These are phyloP conservation scores for Penaeus chinensis DNA, from an alignment of 1,140 invertebrate genomes.

Conservation along the genomic window DNA sequence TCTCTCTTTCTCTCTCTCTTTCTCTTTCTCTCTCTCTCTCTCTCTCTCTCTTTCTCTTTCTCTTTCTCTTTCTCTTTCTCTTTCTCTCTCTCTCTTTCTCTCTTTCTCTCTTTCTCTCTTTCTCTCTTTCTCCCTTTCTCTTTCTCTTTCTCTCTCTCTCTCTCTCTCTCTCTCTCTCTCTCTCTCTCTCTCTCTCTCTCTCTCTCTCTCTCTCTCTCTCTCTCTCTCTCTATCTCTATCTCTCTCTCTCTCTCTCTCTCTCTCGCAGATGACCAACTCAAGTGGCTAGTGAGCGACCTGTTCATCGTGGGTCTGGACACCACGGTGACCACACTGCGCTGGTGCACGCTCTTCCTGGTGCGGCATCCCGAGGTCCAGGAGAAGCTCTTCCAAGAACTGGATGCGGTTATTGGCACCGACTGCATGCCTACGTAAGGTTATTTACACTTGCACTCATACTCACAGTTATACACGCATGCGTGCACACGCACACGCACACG, in stretches of 20 bases:
- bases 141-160: too few species aligned
- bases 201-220: neutral
- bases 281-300: constrained; percentile 73
- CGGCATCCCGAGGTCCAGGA: constrained; percentile 77
- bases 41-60: too few species aligned
- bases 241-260: neutral
- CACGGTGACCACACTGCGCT: constrained; percentile 85
- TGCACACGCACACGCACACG: too few species aligned
- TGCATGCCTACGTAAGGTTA: constrained; percentile 51
- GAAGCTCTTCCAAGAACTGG: constrained; percentile 44
- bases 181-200: too few species aligned
- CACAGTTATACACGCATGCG: too few species aligned
- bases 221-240: neutral
- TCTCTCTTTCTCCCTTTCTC: too few species aligned
- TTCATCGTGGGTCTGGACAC: constrained; percentile 92
- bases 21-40: too few species aligned
- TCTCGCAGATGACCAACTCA: constrained; percentile 57
- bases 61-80: too few species aligned
- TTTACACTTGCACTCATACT: neutral
- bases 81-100: too few species aligned
- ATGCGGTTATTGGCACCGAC: constrained; percentile 63
- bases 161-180: too few species aligned
- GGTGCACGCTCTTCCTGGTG: constrained; percentile 88
- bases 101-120: too few species aligned
- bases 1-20: too few species aligned